A percentile compares a stretch with the other conserved stretches of the same genome.
Evolutionary conservation across 2,888 invertebrate genomes (phyloP).

Genomic region (Willowsia nigromaculata): DNA sequence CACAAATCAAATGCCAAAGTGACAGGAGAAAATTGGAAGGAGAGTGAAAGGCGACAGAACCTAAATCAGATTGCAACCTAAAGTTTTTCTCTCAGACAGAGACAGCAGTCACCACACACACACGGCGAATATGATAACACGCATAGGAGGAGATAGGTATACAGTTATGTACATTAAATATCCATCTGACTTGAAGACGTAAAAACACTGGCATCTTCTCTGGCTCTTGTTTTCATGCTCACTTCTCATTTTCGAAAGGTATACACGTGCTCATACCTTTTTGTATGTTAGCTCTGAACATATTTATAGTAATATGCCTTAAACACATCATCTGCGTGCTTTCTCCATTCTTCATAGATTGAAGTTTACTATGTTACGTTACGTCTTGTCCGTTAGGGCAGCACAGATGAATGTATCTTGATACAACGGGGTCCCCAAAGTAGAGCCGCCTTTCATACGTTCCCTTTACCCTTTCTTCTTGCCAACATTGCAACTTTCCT

Average conservation of each 20-base stretch:
- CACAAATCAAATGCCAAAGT: conserved; percentile 67
- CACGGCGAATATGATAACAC: background rate
- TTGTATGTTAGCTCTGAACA: background rate
- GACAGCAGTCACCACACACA: background rate
- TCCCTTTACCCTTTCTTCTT: conserved; percentile 35
- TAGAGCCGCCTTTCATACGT: background rate
- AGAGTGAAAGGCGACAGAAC: conserved; percentile 67
- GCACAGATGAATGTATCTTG: background rate
- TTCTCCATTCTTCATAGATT: conserved; percentile 10
- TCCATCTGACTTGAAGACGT: background rate
- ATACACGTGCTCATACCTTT: background rate
- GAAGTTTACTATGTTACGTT: background rate
- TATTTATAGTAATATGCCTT: background rate
- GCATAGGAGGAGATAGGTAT: background rate
- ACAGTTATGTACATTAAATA: background rate
- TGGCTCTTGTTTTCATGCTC: background rate
- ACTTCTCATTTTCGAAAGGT: background rate
- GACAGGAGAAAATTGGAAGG: conserved; percentile 68
- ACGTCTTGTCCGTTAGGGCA: background rate
- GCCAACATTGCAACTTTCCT: conserved; percentile 43
- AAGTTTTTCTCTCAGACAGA: conserved; percentile 24
- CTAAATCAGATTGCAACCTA: conserved; percentile 63
- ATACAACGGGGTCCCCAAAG: background rate
- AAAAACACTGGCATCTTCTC: background rate
- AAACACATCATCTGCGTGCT: background rate